Evolutionary conservation across 2,113 vertebrate genomes (phyloP).

Genomic region (Lamprologus speciosus): DNA sequence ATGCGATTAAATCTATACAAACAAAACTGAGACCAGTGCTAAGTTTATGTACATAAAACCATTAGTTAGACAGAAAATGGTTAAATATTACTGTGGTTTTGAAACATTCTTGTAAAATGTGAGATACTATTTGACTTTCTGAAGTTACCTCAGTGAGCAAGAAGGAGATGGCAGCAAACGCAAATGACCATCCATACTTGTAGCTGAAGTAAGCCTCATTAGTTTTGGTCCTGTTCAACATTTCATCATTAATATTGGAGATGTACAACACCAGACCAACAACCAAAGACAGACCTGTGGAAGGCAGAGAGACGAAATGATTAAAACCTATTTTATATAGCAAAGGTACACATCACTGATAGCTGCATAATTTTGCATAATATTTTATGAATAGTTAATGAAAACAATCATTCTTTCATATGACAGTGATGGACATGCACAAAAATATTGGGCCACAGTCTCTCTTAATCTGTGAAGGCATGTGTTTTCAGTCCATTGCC

Average conservation of each 20-base stretch:
- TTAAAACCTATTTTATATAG: neutral
- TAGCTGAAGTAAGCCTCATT: slow-evolving; percentile 86
- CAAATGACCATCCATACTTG: slow-evolving; percentile 89
- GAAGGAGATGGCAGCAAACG: slow-evolving; percentile 88
- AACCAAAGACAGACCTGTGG: slow-evolving; percentile 82
- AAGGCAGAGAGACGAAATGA: neutral
- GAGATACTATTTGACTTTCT: neutral
- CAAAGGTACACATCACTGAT: neutral
- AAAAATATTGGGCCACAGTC: neutral
- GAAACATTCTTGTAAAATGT: neutral
- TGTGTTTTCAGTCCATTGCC: neutral
- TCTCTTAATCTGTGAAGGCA: neutral
- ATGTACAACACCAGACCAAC: slow-evolving; percentile 90
- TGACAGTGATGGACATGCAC: neutral
- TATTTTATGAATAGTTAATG: neutral
- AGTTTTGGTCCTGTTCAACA: slow-evolving; percentile 85
- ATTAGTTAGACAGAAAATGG: neutral
- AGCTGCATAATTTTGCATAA: neutral
- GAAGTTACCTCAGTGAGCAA: slow-evolving; percentile 84
- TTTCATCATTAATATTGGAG: slow-evolving; percentile 89
- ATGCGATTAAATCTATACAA: neutral
- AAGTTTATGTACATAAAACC: neutral
- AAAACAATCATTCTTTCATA: neutral
- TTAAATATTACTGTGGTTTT: neutral
- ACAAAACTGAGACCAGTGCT: neutral